These are phyloP conservation scores for Nezara viridula DNA, from an alignment of 2,888 invertebrate genomes.

Conservation along the genomic window DNA sequence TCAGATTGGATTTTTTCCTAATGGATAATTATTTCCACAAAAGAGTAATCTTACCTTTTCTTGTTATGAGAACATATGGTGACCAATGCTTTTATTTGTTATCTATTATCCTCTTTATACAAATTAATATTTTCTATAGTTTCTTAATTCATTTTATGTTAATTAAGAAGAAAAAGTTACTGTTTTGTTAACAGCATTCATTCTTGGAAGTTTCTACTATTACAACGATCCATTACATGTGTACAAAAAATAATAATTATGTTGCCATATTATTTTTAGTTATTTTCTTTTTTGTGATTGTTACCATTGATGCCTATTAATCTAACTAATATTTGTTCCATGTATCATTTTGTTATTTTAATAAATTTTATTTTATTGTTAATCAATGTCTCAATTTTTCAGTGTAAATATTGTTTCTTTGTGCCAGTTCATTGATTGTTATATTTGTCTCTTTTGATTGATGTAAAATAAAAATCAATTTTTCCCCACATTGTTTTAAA, in stretches of 20 bases:
- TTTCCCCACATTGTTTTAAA: not conserved
- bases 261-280: conserved; percentile 27
- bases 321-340: not conserved
- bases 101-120: not conserved
- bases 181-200: not conserved
- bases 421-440: conserved; percentile 44
- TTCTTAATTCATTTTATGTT: not conserved
- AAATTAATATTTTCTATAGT: not conserved
- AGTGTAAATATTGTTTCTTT: conserved; percentile 18
- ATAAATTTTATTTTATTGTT: conserved; percentile 4
- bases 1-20: not conserved
- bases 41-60: not conserved
- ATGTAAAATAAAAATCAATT: not conserved
- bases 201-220: not conserved
- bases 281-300: conserved; percentile 2
- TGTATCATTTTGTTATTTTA: conserved; percentile 8
- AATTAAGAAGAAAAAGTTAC: not conserved
- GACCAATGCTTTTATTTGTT: not conserved
- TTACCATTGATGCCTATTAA: not conserved
- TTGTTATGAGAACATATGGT: not conserved
- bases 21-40: not conserved
- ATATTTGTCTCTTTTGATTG: not conserved
- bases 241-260: not conserved
- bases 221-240: not conserved
- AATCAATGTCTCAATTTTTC: not conserved